These are phyloP conservation scores for Sycophaga agraensis DNA, from an alignment of 1,140 invertebrate species.

Conservation along the genomic window DNA sequence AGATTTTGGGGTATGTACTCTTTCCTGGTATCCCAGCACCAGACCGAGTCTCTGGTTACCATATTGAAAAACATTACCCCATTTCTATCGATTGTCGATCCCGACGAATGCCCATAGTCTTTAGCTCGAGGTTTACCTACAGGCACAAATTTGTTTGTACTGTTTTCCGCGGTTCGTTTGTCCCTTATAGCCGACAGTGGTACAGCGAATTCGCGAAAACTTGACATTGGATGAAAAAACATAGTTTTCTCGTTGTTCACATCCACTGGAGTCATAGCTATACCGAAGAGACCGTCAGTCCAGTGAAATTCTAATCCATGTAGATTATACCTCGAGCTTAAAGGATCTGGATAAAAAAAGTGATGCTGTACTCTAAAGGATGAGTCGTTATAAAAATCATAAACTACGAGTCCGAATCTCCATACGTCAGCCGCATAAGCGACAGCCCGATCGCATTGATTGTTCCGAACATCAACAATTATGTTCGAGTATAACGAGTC, in stretches of 20 bases:
- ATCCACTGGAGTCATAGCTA: conserved; percentile 67
- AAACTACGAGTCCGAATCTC: conserved; percentile 72
- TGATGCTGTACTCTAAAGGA: conserved; percentile 76
- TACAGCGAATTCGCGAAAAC: conserved; percentile 73
- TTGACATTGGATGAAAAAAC: conserved; percentile 80
- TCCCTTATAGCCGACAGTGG: conserved; percentile 66
- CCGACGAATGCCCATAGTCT: conserved; percentile 70
- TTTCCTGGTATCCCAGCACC: conserved; percentile 77
- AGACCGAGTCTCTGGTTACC: conserved; percentile 71
- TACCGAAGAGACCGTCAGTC: conserved; percentile 78
- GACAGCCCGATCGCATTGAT: conserved; percentile 67
- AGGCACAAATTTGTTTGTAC: conserved; percentile 62
- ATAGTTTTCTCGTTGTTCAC: conserved; percentile 62
- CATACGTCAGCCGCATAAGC: conserved; percentile 74
- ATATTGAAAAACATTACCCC: conserved; percentile 79
- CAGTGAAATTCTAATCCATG: conserved; percentile 77
- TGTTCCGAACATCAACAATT: conserved; percentile 65
- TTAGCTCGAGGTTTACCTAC: conserved; percentile 63
- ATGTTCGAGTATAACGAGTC: conserved; percentile 77
- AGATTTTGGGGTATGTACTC: conserved; percentile 66
- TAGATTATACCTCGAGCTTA: conserved; percentile 67
- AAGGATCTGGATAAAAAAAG: conserved; percentile 75
- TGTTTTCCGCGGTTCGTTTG: conserved; percentile 57
- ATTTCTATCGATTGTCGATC: conserved; percentile 68
- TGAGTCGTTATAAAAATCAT: conserved; percentile 64